Percentiles rank a stretch among this genome's conserved stretches.
These are phyloP conservation scores for Ascaphus truei DNA, from an alignment of 2,113 vertebrate species.

Conservation along the genomic window DNA sequence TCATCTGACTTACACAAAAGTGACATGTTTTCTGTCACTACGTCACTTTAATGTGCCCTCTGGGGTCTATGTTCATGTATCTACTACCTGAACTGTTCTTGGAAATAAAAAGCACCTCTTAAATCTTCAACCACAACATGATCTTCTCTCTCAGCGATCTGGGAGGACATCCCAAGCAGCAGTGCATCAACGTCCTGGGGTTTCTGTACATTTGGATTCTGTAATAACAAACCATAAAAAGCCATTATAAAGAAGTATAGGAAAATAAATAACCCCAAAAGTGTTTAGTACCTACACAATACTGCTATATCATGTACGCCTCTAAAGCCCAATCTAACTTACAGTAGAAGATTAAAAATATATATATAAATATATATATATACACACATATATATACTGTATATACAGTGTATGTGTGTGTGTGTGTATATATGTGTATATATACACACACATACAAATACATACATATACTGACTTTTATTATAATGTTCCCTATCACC, in stretches of 20 bases:
- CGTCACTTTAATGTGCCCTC: too few species aligned
- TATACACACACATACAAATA: too few species aligned
- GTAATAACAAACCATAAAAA: not conserved
- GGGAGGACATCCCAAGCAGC: slow-evolving; percentile 73
- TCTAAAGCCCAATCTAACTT: too few species aligned
- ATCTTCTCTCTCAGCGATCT: slow-evolving; percentile 73
- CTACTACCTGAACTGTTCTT: not conserved
- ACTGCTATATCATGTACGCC: too few species aligned
- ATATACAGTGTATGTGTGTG: too few species aligned
- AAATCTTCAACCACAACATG: slow-evolving; percentile 71
- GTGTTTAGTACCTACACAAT: too few species aligned
- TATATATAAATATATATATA: too few species aligned
- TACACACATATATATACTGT: too few species aligned
- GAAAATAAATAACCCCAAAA: not conserved
- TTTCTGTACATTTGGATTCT: slow-evolving; percentile 58
- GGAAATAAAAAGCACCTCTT: slow-evolving; percentile 54
- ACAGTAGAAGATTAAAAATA: too few species aligned
- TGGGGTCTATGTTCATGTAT: not conserved
- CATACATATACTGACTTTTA: too few species aligned
- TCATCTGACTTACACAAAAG: not conserved
- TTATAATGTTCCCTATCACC: too few species aligned
- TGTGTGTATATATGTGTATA: too few species aligned
- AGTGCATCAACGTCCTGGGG: slow-evolving; percentile 64
- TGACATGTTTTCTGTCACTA: not conserved
- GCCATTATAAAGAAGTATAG: not conserved